Percentiles rank a stretch among this genome's conserved stretches.
Conservation (phyloP, 2,113 vertebrate species). For the Sorex fumeus region DNA sequence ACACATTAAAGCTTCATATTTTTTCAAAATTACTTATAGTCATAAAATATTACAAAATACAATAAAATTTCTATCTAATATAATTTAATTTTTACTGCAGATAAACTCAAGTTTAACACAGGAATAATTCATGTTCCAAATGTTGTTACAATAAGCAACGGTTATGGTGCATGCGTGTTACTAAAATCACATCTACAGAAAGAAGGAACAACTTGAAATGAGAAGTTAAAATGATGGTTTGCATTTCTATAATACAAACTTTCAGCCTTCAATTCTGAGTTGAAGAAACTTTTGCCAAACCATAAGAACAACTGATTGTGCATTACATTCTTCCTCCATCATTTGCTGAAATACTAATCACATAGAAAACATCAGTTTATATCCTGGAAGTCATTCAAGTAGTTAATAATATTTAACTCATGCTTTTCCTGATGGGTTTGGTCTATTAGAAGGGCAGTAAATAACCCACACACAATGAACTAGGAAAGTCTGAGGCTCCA, state of each 20-base stretch:
- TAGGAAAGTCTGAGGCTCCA: neutral
- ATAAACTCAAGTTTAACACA: conserved; percentile 67
- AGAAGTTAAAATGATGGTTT: conserved; percentile 74
- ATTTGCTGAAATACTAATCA: conserved; percentile 33
- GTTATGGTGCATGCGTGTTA: conserved; percentile 78
- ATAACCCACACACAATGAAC: neutral
- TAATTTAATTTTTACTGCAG: conserved; percentile 63
- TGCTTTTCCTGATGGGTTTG: neutral
- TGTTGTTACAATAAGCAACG: conserved; percentile 69
- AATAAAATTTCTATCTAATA: conserved; percentile 74
- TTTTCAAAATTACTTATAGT: conserved; percentile 81
- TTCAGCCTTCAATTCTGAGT: conserved; percentile 74
- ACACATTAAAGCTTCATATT: conserved; percentile 80
- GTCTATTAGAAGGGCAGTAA: neutral
- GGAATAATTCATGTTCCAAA: conserved; percentile 75
- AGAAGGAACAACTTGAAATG: conserved; percentile 80
- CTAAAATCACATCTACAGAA: conserved; percentile 62
- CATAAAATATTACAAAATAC: conserved; percentile 77
- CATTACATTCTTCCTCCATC: neutral
- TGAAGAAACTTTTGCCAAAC: conserved; percentile 59
- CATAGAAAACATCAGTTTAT: conserved; percentile 33
- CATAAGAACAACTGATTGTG: conserved; percentile 9
- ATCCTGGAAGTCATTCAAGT: neutral
- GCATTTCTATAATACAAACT: conserved; percentile 72
- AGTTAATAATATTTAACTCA: neutral